phyloP scores from a whole-genome alignment of 2,797 vertebrate species.

The Scarus forsteni region DNA sequence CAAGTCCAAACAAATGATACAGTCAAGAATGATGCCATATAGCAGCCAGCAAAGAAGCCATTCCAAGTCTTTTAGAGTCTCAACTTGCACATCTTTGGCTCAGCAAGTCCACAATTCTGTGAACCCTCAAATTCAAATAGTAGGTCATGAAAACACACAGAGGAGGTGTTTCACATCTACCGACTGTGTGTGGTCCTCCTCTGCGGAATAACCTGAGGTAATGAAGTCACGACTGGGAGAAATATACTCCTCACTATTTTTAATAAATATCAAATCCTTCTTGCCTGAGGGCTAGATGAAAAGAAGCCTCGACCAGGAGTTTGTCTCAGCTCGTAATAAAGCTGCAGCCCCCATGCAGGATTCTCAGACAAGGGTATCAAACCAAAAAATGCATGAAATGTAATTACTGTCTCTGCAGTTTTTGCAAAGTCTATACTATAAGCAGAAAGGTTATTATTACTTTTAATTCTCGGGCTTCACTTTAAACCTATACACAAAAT shows the following conservation, averaged over 20 bases:
- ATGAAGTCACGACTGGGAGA: conserved; percentile 81
- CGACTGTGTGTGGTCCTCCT: conserved; percentile 83
- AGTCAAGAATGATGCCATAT: conserved; percentile 43
- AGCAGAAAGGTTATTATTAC: too few species aligned
- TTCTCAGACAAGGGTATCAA: conserved; percentile 60
- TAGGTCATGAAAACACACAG: conserved; percentile 67
- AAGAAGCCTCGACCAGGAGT: conserved; percentile 69
- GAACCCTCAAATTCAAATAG: conserved; percentile 70
- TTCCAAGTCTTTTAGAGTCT: conserved; percentile 67
- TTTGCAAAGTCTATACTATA: conserved; percentile 4
- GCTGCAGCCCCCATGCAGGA: conserved; percentile 59
- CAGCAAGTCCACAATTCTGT: conserved; percentile 52
- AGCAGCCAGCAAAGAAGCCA: conserved; percentile 49
- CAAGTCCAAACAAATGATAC: conserved; percentile 28
- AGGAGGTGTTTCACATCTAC: conserved; percentile 64
- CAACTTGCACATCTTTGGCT: conserved; percentile 72
- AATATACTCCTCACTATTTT: conserved; percentile 82
- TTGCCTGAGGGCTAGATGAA: conserved; percentile 73
- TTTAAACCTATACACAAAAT: too few species aligned
- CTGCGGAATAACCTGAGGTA: conserved; percentile 74
- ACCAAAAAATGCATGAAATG: conserved; percentile 66
- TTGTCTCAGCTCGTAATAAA: conserved; percentile 75
- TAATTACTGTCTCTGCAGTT: conserved; percentile 48
- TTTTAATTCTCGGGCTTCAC: too few species aligned
- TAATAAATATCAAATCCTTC: conserved; percentile 86